A percentile compares a stretch with the other conserved stretches of the same genome.
phyloP scores from a whole-genome alignment of 2,797 vertebrate species.

The Sebastes paucispinis region DNA sequence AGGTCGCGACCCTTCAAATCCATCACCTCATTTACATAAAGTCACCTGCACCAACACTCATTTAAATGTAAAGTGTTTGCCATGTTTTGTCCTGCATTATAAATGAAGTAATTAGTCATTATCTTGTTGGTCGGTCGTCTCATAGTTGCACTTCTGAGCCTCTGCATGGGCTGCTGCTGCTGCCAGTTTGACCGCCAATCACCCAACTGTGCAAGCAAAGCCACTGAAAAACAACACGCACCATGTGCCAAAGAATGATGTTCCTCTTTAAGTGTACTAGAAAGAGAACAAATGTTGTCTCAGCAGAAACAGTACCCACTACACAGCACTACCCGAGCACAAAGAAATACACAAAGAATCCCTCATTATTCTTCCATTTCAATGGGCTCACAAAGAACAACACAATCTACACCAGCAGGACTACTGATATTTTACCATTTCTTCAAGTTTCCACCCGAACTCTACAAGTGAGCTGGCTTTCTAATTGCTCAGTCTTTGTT shows the following conservation, averaged over 20 bases:
- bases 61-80: neutral
- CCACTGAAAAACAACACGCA: slow-evolving; percentile 15
- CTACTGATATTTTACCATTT: neutral
- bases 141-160: neutral
- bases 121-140: neutral
- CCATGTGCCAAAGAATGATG: slow-evolving; percentile 1
- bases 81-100: neutral
- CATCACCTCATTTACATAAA: neutral
- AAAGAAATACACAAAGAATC: neutral
- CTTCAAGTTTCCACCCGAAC: neutral
- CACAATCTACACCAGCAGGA: neutral
- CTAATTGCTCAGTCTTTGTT: slow-evolving; percentile 11
- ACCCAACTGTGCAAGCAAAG: slow-evolving; percentile 11
- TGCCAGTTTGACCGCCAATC: slow-evolving; percentile 10
- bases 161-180: slow-evolving; percentile 6
- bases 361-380: slow-evolving; percentile 1
- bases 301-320: slow-evolving; percentile 15
- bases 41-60: neutral
- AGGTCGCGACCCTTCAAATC: neutral
- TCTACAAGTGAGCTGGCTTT: neutral
- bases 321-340: neutral
- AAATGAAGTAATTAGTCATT: neutral
- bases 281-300: slow-evolving; percentile 34
- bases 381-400: neutral
- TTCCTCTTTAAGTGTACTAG: neutral